Evolutionary conservation across 2,113 vertebrate species (phyloP), one percentile per base, ranked within the genome.

Genomic region (Sapayoa aenigma): DNA sequence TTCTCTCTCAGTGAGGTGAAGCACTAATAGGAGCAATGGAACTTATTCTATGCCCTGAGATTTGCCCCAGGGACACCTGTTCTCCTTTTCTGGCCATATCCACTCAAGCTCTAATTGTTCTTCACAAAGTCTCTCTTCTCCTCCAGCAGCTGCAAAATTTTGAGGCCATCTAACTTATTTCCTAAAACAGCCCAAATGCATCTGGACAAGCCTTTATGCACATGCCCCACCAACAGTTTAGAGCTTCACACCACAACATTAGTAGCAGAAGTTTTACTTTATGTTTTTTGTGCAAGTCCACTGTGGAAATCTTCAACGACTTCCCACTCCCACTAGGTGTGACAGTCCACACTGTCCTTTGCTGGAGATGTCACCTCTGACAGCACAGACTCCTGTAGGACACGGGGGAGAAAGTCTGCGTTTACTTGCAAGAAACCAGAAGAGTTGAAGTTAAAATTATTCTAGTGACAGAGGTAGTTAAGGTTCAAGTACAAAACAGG

Each of bases 1-100:
- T 37, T 74, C 19, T 73, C 31, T 76, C 37, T 65, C 33, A 60
- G 14, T 23, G 49, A 65, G 16, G 8, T 22, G 4, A 27, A 76
- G 24, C 0, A 0, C 39, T 72, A 55, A 55, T 9, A 33, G 4
- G 25, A 82, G 18, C 0, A 1, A 74, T 6, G 42, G 11, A 23
- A 49, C 76, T 68, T 85, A 65, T 27, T 56, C 52, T 47, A 1
- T 31, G 44, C 22, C 27, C 44, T 49, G 9, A 22, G 22, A 60
- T 73, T 31, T 83, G 27, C 14, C 23, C 42, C 27, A 46, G 37
- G 12, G n/a, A 66, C 35, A 49, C 17, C 6, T 39, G 16, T 25
- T 71, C 76, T 60, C 37, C 67, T 89, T 77, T 78, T 31, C 39
- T 68, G 49, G 31, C 7, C 47, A 44, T 8, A 84, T 10, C 27